Evolutionary conservation across 2,888 invertebrate species (phyloP).

Genomic region (Ypsolopha scabrella): DNA sequence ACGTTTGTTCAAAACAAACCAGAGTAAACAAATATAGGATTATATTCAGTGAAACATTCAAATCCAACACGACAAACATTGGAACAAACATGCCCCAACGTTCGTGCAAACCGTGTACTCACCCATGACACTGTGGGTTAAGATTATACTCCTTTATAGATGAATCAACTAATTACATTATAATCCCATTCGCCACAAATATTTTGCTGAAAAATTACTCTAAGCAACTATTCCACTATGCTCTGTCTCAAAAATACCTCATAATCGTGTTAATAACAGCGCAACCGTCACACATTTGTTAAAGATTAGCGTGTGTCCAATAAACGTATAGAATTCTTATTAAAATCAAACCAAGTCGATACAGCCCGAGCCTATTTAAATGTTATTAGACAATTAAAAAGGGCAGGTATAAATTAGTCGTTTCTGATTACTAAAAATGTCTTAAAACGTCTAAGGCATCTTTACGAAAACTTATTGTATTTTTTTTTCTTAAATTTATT

Average conservation of each 20-base stretch:
- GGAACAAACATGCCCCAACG: conserved; percentile 31
- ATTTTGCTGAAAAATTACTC: conserved; percentile 32
- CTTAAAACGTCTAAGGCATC: conserved; percentile 62
- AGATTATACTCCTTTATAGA: conserved; percentile 20
- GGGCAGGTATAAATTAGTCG: background rate
- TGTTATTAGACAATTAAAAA: background rate
- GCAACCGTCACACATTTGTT: conserved; percentile 52
- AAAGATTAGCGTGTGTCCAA: conserved; percentile 16
- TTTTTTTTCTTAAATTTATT: conserved; percentile 61
- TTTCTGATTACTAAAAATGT: conserved; percentile 32
- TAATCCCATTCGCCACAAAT: conserved; percentile 57
- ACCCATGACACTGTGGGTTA: conserved; percentile 25
- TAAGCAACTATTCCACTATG: conserved; percentile 39
- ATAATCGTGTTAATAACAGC: conserved; percentile 38
- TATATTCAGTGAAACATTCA: conserved; percentile 68
- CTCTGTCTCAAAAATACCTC: background rate
- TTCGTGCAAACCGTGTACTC: conserved; percentile 41
- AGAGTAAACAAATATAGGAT: conserved; percentile 68
- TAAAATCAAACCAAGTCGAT: background rate
- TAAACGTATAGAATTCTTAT: conserved; percentile 8
- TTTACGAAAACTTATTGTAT: conserved; percentile 63
- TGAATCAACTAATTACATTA: conserved; percentile 38
- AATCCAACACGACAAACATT: conserved; percentile 56
- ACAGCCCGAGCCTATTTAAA: background rate
- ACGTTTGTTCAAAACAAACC: conserved; percentile 43